Evolutionary conservation across 2,797 vertebrate genomes (phyloP).

Genomic region (Coranthus polyacanthus): DNA sequence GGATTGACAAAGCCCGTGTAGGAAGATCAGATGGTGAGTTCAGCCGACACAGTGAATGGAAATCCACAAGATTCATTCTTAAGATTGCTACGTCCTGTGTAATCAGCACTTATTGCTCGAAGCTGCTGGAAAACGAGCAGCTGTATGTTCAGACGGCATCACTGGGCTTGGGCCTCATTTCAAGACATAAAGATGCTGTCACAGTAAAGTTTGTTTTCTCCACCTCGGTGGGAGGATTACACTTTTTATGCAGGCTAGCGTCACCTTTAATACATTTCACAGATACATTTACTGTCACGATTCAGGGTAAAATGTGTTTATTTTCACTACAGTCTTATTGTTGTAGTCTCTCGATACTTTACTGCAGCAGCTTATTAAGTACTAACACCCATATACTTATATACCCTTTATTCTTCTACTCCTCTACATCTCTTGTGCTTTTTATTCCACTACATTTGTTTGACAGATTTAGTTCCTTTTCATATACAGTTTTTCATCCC

Average conservation of each 20-base stretch:
- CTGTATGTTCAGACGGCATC: constrained; percentile 53
- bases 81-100: constrained; percentile 20
- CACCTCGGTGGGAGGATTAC: background rate
- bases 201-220: constrained; percentile 12
- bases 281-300: background rate
- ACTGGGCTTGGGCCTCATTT: too few relatives aligned
- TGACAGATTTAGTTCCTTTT: too few relatives aligned
- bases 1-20: constrained; percentile 8
- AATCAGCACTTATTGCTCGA: constrained; percentile 44
- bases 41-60: background rate
- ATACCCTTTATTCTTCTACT: too few relatives aligned
- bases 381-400: too few relatives aligned
- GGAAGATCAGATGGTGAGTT: constrained; percentile 25
- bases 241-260: constrained; percentile 7
- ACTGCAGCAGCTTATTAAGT: too few relatives aligned
- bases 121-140: constrained; percentile 34
- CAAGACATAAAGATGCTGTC: constrained; percentile 6
- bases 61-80: constrained; percentile 37
- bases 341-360: too few relatives aligned
- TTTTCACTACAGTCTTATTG: background rate
- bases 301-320: background rate
- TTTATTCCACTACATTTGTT: too few relatives aligned
- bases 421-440: too few relatives aligned
- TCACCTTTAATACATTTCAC: too few relatives aligned
- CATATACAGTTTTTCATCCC: too few relatives aligned